Percentiles rank a stretch among this genome's conserved stretches.
phyloP scores from a whole-genome alignment of 2,888 invertebrate genomes.

The Oscheius sp. region DNA sequence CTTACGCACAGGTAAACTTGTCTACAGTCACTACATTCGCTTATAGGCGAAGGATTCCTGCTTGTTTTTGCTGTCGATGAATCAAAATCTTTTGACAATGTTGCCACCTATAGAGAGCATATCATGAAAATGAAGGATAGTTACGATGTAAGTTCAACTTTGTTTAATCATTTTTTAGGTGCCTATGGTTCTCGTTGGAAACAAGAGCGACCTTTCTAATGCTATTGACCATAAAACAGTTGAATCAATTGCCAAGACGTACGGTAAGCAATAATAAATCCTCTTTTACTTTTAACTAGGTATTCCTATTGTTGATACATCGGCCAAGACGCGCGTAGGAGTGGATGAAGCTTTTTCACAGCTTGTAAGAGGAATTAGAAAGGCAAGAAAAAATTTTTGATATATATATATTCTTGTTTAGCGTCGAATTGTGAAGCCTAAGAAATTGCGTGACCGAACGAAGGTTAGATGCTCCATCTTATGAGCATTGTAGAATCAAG shows the following conservation, averaged over 20 bases:
- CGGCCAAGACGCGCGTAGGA: conserved; percentile 98
- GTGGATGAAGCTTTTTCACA: conserved; percentile 99
- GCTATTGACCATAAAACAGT: conserved; percentile 86
- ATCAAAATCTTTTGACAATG: conserved; percentile 77
- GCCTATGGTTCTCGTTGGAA: conserved; percentile 99
- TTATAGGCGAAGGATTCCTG: conserved; percentile 89
- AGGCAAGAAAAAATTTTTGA: conserved; percentile 27
- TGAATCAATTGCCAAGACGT: conserved; percentile 68
- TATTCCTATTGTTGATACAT: conserved; percentile 86
- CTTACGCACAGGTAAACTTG: conserved; percentile 83
- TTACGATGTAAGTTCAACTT: conserved; percentile 81
- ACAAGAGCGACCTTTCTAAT: conserved; percentile 98
- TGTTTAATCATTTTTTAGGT: conserved; percentile 70
- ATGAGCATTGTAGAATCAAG: no score
- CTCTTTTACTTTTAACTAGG: no score
- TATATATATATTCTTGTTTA: conserved; percentile 1
- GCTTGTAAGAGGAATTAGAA: conserved; percentile 93
- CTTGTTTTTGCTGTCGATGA: conserved; percentile 99
- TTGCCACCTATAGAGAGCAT: conserved; percentile 69
- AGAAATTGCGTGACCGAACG: conserved; percentile 14
- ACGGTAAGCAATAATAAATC: conserved; percentile 43
- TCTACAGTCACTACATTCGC: not conserved
- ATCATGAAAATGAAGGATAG: conserved; percentile 99
- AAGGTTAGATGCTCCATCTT: conserved; percentile 18
- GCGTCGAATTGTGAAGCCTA: conserved; percentile 20